Evolutionary conservation across 2,888 invertebrate genomes (phyloP).

Genomic region (Cheilosia urbana): DNA sequence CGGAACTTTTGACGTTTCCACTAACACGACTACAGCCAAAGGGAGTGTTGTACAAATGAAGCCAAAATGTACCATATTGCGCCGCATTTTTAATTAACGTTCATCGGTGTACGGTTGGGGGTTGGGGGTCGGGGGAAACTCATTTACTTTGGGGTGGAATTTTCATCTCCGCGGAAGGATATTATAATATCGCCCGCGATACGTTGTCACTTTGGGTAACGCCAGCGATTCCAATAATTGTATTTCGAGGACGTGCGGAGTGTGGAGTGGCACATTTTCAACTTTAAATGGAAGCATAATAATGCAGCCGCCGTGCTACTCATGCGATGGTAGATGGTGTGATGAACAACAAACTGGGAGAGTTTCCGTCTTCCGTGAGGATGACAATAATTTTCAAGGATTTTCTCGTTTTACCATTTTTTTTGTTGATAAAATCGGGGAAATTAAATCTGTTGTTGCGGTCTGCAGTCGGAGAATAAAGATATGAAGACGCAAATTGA

Average conservation of each 20-base stretch:
- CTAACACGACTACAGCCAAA: no score
- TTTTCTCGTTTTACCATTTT: not conserved
- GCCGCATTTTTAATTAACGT: conserved; percentile 48
- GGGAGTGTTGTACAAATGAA: not conserved
- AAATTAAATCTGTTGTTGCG: conserved; percentile 44
- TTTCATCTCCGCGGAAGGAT: conserved; percentile 20
- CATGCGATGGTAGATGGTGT: not conserved
- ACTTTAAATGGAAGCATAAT: not conserved
- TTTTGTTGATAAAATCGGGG: conserved; percentile 4
- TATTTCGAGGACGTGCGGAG: conserved; percentile 42
- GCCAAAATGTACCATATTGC: conserved; percentile 22
- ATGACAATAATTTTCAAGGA: conserved; percentile 28
- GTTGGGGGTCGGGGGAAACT: not conserved
- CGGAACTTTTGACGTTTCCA: conserved; percentile 5
- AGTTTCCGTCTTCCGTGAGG: not conserved
- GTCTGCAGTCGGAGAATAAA: conserved; percentile 10
- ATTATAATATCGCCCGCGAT: conserved; percentile 53
- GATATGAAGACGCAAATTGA: conserved; percentile 50
- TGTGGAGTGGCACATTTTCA: conserved; percentile 30
- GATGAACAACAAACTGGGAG: not conserved
- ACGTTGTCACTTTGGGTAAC: conserved; percentile 50
- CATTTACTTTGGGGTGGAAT: conserved; percentile 17
- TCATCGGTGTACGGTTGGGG: not conserved
- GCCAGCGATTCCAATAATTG: conserved; percentile 54
- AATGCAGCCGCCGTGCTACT: conserved; percentile 6